Conservation (phyloP, 35 echinoderm and acorn worm genomes). For the Holothuria glaberrima region DNA sequence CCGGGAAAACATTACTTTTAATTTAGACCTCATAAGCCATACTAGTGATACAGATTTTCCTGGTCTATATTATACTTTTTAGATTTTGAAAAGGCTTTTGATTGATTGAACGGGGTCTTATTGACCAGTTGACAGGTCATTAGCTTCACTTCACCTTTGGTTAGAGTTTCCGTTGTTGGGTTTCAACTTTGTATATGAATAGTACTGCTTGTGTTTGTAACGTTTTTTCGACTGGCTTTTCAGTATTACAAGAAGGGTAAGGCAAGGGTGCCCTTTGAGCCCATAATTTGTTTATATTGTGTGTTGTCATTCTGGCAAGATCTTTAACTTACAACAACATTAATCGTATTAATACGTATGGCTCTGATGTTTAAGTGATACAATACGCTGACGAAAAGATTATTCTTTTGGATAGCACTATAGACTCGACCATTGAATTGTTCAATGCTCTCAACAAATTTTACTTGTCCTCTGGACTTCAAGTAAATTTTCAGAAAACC, state of each 20-base stretch:
- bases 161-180: constrained; percentile 19
- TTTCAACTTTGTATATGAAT: too few relatives aligned
- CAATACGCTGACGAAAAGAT: constrained; percentile 52
- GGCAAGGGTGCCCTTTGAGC: too few relatives aligned
- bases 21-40: constrained; percentile 29
- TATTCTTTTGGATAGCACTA: constrained; percentile 40
- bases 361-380: constrained; percentile 3
- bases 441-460: constrained; percentile 30
- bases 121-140: constrained; percentile 23
- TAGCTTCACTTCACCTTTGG: constrained; percentile 53
- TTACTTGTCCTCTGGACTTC: constrained; percentile 42
- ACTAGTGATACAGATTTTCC: constrained; percentile 47
- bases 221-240: constrained; percentile 55
- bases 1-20: constrained; percentile 62
- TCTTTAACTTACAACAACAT: constrained; percentile 23
- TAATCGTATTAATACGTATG: constrained; percentile 40
- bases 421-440: too few relatives aligned
- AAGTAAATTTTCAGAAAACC: constrained; percentile 61
- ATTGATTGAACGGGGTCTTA: constrained; percentile 32
- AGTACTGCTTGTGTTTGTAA: constrained; percentile 65
- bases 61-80: constrained; percentile 57
- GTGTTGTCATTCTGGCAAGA: constrained; percentile 33
- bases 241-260: constrained; percentile 20
- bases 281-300: constrained; percentile 55
- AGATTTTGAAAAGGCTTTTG: too few relatives aligned